Conservation (phyloP, 1,140 invertebrate species). For the Neocloeon triangulifer region DNA sequence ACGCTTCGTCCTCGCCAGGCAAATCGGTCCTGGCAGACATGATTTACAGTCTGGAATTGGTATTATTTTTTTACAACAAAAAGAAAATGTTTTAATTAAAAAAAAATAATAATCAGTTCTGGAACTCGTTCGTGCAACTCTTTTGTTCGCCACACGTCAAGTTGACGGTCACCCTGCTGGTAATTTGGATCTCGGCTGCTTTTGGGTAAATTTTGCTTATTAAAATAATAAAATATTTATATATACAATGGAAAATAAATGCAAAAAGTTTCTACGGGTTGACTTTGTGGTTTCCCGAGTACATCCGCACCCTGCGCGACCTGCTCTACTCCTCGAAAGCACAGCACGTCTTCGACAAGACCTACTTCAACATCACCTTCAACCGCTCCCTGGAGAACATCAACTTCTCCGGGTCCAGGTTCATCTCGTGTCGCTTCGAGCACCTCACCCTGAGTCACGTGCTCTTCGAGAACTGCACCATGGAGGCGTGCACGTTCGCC, state of each 20-base stretch:
- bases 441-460: constrained; percentile 23
- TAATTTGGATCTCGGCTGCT: constrained; percentile 20
- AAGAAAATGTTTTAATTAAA: too few relatives aligned
- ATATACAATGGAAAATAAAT: constrained; percentile 1
- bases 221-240: too few relatives aligned
- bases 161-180: constrained; percentile 16
- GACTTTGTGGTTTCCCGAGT: constrained; percentile 25
- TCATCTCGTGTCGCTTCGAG: constrained; percentile 20
- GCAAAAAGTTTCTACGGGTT: constrained; percentile 30
- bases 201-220: constrained; percentile 22
- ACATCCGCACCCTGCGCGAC: neutral
- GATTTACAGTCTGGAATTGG: constrained; percentile 11
- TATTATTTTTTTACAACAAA: too few relatives aligned
- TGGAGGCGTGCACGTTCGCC: constrained; percentile 18
- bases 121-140: constrained; percentile 15
- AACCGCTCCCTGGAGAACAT: constrained; percentile 12
- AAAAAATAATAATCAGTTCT: constrained; percentile 16
- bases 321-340: constrained; percentile 2
- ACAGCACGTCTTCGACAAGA: constrained; percentile 5
- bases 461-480: constrained; percentile 20
- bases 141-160: constrained; percentile 15
- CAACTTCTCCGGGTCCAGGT: constrained; percentile 11
- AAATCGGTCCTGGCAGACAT: constrained; percentile 10
- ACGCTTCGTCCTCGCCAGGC: constrained; percentile 7
- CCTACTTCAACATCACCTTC: constrained; percentile 4